These are phyloP conservation scores for Elegia similella DNA, from an alignment of 2,888 invertebrate genomes.

Conservation along the genomic window DNA sequence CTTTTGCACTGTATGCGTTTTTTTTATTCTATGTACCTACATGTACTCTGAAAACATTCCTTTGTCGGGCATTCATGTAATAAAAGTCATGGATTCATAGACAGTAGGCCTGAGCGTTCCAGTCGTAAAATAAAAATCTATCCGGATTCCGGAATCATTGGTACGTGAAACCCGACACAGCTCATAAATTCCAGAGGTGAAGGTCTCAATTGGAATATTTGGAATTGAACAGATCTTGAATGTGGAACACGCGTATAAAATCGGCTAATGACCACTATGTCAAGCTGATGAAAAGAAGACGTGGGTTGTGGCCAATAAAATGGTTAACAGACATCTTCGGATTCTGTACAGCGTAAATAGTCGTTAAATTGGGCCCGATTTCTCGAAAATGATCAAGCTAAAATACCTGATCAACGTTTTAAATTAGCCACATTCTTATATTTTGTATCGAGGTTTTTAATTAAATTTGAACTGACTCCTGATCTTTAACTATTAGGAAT, in stretches of 20 bases:
- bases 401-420: background rate
- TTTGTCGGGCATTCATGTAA: background rate
- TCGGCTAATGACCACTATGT: background rate
- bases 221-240: constrained; percentile 1
- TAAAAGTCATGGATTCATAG: background rate
- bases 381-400: background rate
- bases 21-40: no score
- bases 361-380: background rate
- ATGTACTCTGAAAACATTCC: background rate
- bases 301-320: background rate
- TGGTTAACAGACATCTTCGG: background rate
- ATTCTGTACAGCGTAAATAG: background rate
- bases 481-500: no score
- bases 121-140: constrained; percentile 2
- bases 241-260: background rate
- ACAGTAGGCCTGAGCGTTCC: background rate
- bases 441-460: no score
- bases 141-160: background rate
- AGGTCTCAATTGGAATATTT: constrained; percentile 9
- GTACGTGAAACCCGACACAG: constrained; percentile 13
- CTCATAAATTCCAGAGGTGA: constrained; percentile 9
- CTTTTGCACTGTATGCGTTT: no score
- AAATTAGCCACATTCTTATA: no score
- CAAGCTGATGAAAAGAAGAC: background rate
- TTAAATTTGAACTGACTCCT: no score